These are phyloP conservation scores for Cepphus grylle DNA, from an alignment of 2,113 vertebrate genomes.

Conservation along the genomic window DNA sequence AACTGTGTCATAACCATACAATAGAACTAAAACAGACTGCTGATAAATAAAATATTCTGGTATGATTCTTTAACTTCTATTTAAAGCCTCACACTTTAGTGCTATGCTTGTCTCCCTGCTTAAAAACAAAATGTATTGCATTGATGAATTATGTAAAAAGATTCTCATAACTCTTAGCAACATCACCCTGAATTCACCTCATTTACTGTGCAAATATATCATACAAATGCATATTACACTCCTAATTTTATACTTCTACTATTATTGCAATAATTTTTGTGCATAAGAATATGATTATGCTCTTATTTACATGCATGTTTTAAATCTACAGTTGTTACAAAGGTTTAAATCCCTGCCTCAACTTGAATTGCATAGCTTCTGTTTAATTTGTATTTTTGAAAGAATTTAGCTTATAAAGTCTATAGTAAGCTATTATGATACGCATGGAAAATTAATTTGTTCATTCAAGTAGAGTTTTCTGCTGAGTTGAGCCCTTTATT, in stretches of 20 bases:
- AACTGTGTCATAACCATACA: background rate
- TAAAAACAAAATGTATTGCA: background rate
- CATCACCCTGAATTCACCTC: background rate
- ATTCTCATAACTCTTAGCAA: background rate
- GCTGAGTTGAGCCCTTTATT: constrained; percentile 47
- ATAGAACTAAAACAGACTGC: background rate
- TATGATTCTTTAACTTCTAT: background rate
- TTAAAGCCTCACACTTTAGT: background rate
- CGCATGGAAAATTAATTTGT: constrained; percentile 56
- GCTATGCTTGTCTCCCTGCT: background rate
- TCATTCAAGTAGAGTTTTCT: constrained; percentile 66
- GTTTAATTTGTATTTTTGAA: constrained; percentile 45
- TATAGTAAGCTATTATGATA: constrained; percentile 31
- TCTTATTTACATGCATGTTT: constrained; percentile 30
- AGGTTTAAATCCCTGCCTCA: constrained; percentile 7
- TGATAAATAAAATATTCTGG: background rate
- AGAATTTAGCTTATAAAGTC: constrained; percentile 28
- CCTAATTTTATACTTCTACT: background rate
- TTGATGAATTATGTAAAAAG: background rate
- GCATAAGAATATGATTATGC: constrained; percentile 24
- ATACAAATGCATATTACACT: background rate
- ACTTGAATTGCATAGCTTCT: constrained; percentile 41
- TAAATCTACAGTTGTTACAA: constrained; percentile 19
- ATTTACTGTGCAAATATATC: constrained; percentile 16
- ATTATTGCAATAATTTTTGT: constrained; percentile 27